These are phyloP conservation scores for Megatriorchis doriae DNA, from an alignment of 2,113 vertebrate genomes.

Conservation along the genomic window DNA sequence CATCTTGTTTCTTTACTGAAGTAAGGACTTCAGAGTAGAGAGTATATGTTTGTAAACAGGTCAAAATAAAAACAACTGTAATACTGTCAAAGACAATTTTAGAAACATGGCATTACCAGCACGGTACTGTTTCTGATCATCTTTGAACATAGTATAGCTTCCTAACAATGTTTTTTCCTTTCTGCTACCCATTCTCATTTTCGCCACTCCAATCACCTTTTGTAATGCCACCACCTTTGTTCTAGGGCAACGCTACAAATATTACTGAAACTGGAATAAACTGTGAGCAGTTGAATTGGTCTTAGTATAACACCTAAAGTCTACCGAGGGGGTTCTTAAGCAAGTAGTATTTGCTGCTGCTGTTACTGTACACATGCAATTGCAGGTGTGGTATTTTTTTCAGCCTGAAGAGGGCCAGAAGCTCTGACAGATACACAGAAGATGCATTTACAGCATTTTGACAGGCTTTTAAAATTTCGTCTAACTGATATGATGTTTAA, in stretches of 20 bases:
- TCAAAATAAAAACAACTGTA: not conserved
- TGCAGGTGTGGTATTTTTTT: not conserved
- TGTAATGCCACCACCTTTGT: not conserved
- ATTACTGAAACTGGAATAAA: not conserved
- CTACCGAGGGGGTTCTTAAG: not conserved
- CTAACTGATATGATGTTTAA: not conserved
- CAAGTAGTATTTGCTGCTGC: not conserved
- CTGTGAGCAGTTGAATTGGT: not conserved
- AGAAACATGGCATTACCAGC: not conserved
- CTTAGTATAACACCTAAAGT: not conserved
- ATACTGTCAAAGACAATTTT: not conserved
- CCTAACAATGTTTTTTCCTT: not conserved
- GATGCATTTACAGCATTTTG: not conserved
- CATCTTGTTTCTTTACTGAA: not conserved
- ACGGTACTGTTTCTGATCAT: not conserved
- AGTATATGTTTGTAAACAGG: not conserved
- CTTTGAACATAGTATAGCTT: not conserved
- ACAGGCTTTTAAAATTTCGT: not conserved
- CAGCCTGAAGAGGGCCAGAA: slow-evolving; percentile 19
- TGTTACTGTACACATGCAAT: not conserved
- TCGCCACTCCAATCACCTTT: not conserved
- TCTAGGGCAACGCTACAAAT: not conserved
- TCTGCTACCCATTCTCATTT: not conserved
- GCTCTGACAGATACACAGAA: not conserved
- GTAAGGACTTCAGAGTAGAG: not conserved